phyloP scores from a whole-genome alignment of 1,140 invertebrate genomes.

The Formica exsecta region DNA sequence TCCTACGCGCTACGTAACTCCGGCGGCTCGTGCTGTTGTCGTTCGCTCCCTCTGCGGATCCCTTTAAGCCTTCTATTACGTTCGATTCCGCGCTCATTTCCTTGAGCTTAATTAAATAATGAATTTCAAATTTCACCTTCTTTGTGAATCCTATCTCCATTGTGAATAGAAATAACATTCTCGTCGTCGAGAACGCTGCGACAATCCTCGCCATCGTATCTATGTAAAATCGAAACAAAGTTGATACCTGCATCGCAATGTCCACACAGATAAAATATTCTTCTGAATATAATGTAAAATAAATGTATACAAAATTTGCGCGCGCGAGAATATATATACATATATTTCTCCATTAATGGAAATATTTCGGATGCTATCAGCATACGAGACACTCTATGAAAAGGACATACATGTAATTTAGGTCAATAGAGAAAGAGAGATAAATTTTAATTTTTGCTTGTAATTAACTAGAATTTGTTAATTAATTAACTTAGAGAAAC shows the following conservation, averaged over 20 bases:
- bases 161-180: conserved; percentile 48
- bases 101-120: conserved; percentile 76
- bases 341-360: neutral
- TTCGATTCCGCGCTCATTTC: conserved; percentile 71
- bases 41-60: conserved; percentile 54
- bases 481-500: conserved; percentile 30
- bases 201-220: conserved; percentile 6
- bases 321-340: too few relatives aligned
- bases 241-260: neutral
- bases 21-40: conserved; percentile 68
- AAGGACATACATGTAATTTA: conserved; percentile 23
- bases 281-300: neutral
- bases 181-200: neutral
- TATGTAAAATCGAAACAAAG: neutral
- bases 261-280: neutral
- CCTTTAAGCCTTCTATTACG: conserved; percentile 74
- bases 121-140: conserved; percentile 62
- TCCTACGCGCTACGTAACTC: conserved; percentile 60
- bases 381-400: neutral
- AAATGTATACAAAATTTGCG: neutral
- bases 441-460: conserved; percentile 34
- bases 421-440: conserved; percentile 21
- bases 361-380: neutral
- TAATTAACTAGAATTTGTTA: conserved; percentile 44
- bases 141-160: neutral